Conservation (phyloP, 2,797 vertebrate species). For the Tinamus major region DNA sequence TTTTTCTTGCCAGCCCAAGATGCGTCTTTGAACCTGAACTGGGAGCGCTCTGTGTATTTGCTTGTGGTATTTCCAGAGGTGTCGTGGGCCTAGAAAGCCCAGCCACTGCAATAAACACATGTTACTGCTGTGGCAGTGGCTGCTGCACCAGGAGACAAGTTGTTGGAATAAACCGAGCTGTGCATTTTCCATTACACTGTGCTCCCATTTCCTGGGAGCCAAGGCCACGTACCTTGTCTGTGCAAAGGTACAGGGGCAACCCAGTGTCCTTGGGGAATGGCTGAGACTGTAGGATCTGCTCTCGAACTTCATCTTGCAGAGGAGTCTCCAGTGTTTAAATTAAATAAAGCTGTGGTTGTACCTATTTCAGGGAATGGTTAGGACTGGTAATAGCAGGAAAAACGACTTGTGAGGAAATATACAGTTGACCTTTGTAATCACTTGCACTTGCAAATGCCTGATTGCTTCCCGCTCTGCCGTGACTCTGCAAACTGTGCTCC, state of each 20-base stretch:
- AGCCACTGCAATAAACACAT: background rate
- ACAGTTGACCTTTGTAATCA: background rate
- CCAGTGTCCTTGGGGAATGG: background rate
- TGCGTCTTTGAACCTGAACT: background rate
- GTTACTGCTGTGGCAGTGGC: background rate
- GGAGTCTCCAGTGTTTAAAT: background rate
- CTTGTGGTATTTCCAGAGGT: constrained; percentile 31
- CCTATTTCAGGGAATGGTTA: background rate
- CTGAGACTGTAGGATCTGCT: background rate
- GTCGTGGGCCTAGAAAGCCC: constrained; percentile 16
- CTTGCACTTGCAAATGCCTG: background rate
- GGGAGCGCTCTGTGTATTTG: constrained; percentile 3
- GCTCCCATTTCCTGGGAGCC: constrained; percentile 2
- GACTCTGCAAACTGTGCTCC: background rate
- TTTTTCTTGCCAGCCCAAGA: background rate
- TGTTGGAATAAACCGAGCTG: constrained; percentile 50
- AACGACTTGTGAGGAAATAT: background rate
- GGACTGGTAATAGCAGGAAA: constrained; percentile 10
- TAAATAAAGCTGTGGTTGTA: constrained; percentile 48
- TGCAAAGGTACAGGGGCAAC: background rate
- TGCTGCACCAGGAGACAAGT: background rate
- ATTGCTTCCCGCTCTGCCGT: background rate
- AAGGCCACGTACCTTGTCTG: background rate
- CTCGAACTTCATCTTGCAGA: background rate
- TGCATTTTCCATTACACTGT: background rate